Base-by-base conservation (phyloP, 2,113 vertebrate species). In the Macrotis lagotis region DNA sequence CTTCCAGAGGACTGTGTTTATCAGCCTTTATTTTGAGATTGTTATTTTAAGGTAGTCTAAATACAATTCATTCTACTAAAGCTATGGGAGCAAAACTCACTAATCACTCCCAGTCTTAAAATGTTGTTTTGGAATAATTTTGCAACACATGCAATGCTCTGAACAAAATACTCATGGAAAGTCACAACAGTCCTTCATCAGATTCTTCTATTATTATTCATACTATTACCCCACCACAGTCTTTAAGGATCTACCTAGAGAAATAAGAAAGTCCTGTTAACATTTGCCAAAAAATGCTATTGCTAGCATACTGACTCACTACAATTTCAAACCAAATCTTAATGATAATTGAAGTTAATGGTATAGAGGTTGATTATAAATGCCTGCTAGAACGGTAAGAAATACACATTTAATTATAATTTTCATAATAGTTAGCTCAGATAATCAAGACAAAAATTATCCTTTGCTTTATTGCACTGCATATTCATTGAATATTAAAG, bases 21-120 rank as follows among this genome's bases (percentile, higher is more conserved):
- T 96, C 83, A 93, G 83, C 11, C 55, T 97, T 94, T 98, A 95
- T 66, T 93, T 97, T 94, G 74, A 92, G 95, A 97, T 95, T 97
- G 53, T 59, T 96, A 96, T 95, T 96, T 88, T 97, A 91, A 96
- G 24, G 90, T 83, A 97, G 50, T 97, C 92, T 96, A 96, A 97
- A 94, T 96, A 96, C 93, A 96, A 93, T 48, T 1, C 48, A n/a
- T 50, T 96, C 3, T 55, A 92, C 95, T 93, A 93, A 91, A 96
- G 92, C 89, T 51, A 26, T 16, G 66, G 92, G 96, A 89, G 24
- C 90, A 93, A 25, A 96, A 91, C 0, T 6, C 51, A 94, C 94
- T 53, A 28, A 91, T 96, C 83, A 96, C 59, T 1, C n/a, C 92
- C 55, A 96, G 93, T 53, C 74, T 91, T 89, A 96, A 52, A 92